A percentile compares a stretch with the other conserved stretches of the same genome.
phyloP scores from a whole-genome alignment of 2,888 invertebrate genomes.

The Netelia inedita region DNA sequence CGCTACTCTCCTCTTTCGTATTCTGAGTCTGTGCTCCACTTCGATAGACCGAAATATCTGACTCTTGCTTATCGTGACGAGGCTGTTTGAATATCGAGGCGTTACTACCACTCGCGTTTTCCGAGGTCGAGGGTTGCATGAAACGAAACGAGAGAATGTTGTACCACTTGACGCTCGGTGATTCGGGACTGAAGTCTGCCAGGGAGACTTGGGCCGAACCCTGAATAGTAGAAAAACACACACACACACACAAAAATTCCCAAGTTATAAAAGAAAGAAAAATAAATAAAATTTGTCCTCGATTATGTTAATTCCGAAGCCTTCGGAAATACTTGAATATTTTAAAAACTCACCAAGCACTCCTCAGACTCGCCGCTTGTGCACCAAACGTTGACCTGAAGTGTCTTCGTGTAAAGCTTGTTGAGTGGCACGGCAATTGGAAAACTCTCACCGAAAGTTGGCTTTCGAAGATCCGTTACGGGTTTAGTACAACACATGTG shows the following conservation, averaged over 20 bases:
- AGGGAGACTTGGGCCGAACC: conserved; percentile 98
- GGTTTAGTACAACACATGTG: conserved; percentile 90
- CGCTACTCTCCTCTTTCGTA: conserved; percentile 95
- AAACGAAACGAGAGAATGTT: conserved; percentile 95
- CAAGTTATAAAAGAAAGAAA: conserved; percentile 17
- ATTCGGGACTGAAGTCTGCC: conserved; percentile 96
- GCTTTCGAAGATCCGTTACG: conserved; percentile 90
- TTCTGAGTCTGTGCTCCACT: conserved; percentile 84
- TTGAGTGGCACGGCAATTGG: conserved; percentile 91
- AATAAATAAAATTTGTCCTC: no score
- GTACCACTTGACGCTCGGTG: conserved; percentile 95
- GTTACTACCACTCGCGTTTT: conserved; percentile 76
- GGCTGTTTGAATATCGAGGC: conserved; percentile 75
- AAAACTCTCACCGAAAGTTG: conserved; percentile 92
- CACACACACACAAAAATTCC: conserved; percentile 56
- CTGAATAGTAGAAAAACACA: conserved; percentile 86
- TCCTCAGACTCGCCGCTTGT: conserved; percentile 90
- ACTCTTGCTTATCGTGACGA: conserved; percentile 86
- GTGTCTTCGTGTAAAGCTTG: conserved; percentile 93
- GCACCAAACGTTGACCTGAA: conserved; percentile 96
- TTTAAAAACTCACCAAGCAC: conserved; percentile 92
- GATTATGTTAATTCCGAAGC: no score
- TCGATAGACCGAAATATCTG: conserved; percentile 85
- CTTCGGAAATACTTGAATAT: background rate
- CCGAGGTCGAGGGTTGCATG: conserved; percentile 87